These are phyloP conservation scores for Lasioglossum zephyrum DNA, from an alignment of 2,888 invertebrate genomes.

Conservation along the genomic window DNA sequence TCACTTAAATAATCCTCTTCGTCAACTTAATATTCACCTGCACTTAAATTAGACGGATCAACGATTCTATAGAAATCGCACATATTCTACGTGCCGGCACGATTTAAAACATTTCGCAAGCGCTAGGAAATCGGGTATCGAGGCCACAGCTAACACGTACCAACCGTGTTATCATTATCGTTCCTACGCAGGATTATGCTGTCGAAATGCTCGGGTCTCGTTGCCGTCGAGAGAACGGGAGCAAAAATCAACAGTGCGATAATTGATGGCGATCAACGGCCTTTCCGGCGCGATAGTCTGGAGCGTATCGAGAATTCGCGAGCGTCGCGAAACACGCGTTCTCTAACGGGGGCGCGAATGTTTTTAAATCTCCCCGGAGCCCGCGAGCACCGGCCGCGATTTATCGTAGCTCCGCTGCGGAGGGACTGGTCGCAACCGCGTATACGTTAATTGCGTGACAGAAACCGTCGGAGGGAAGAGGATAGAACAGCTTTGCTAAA, in stretches of 20 bases:
- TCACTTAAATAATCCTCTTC: too few species aligned
- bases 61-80: not conserved
- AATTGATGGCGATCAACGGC: constrained; percentile 55
- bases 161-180: not conserved
- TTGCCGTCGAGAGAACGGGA: not conserved
- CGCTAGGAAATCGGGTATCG: not conserved
- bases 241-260: constrained; percentile 47
- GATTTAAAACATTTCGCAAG: not conserved
- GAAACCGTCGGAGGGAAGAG: constrained; percentile 57
- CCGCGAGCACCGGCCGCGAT: constrained; percentile 55
- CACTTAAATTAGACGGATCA: not conserved
- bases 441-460: constrained; percentile 72
- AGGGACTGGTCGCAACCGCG: constrained; percentile 51
- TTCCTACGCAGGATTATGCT: constrained; percentile 5
- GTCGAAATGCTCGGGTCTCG: not conserved
- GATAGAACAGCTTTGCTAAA: constrained; percentile 53
- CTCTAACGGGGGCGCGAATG: constrained; percentile 67
- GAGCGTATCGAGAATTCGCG: constrained; percentile 35
- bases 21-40: not conserved
- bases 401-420: constrained; percentile 60
- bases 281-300: constrained; percentile 40
- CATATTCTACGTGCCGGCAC: not conserved
- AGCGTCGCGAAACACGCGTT: constrained; percentile 39
- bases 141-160: not conserved
- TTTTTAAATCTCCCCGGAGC: constrained; percentile 73